A percentile compares a stretch with the other conserved stretches of the same genome.
Conservation (phyloP, 1,140 invertebrate genomes). For the Anoplolepis gracilipes region DNA sequence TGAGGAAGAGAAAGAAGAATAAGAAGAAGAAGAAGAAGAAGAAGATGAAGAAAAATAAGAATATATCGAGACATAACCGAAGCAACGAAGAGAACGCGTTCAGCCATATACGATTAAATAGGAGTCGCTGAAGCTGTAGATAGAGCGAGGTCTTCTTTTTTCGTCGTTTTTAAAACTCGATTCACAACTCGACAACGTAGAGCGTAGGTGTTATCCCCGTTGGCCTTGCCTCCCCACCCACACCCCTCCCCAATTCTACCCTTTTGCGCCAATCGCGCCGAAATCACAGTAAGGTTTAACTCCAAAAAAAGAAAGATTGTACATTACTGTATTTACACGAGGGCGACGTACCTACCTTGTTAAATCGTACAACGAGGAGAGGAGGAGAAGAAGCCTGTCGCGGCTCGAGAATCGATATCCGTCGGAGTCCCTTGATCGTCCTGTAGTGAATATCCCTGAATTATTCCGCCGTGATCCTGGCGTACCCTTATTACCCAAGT, state of each 20-base stretch:
- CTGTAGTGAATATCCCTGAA: not conserved
- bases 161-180: slow-evolving; percentile 65
- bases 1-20: not conserved
- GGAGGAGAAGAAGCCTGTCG: not conserved
- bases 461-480: not conserved
- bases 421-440: not conserved
- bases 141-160: slow-evolving; percentile 61
- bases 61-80: slow-evolving; percentile 34
- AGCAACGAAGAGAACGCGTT: slow-evolving; percentile 62
- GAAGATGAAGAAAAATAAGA: slow-evolving; percentile 51
- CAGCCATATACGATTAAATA: not conserved
- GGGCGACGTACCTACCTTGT: slow-evolving; percentile 70
- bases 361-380: slow-evolving; percentile 54
- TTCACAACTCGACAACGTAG: slow-evolving; percentile 58
- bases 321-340: slow-evolving; percentile 84
- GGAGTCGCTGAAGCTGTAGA: slow-evolving; percentile 35
- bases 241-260: slow-evolving; percentile 8
- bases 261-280: slow-evolving; percentile 60
- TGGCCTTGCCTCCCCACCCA: slow-evolving; percentile 18
- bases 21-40: slow-evolving; percentile 9
- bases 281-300: slow-evolving; percentile 84
- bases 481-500: not conserved
- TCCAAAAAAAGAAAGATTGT: slow-evolving; percentile 80
- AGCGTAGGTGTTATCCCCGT: slow-evolving; percentile 60
- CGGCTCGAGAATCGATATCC: slow-evolving; percentile 37